Base-by-base conservation (phyloP, 2,888 invertebrate genomes). In the Andrena dorsata region DNA sequence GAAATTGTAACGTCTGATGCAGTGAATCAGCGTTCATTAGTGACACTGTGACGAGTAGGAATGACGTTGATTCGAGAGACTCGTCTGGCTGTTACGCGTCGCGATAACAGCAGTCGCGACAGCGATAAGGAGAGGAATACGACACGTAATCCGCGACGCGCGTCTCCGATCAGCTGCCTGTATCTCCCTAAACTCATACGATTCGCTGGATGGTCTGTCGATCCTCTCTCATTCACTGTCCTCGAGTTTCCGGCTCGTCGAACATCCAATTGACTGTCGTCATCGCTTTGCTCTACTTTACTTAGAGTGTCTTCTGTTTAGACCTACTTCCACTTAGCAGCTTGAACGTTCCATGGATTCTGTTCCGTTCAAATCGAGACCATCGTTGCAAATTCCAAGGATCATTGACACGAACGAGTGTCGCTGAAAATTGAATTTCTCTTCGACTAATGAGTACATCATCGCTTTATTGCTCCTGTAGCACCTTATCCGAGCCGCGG, bases 91-190 rank as follows among this genome's bases (percentile, higher is more conserved):
- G 58, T 72, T 68, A 63, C 82, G 71, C 66, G 56, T 63, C n/a
- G 10, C 74, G 82, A 75, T 82, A 82, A 71, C 74, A 70, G 53
- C 28, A 35, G 30, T 23, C 32, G 56, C 35, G 71, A 20, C 63
- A 8, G 10, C 23, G 83, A 82, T 82, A 82, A 82, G 63, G 64
- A 23, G 16, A 58, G 23, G 60, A 66, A 80, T 69, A 66, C 41
- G 35, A 74, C 30, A 30, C 65, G 60, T 61, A 81, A 83, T 83
- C 80, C 80, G 5, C 60, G 60, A 35, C 76, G 2, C 10, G 66
- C 49, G 71, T 70, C 64, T 53, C 61, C 23, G 60, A 68, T 77
- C 65, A 61, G 58, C 49, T 47, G 51, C 10, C 32, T 23, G 61
- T 23, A 23, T 64, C 41, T 41, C 41, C 41, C 13, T 41, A 51